phyloP scores from a whole-genome alignment of 1,140 invertebrate genomes.

The Lordiphosa mommai region DNA sequence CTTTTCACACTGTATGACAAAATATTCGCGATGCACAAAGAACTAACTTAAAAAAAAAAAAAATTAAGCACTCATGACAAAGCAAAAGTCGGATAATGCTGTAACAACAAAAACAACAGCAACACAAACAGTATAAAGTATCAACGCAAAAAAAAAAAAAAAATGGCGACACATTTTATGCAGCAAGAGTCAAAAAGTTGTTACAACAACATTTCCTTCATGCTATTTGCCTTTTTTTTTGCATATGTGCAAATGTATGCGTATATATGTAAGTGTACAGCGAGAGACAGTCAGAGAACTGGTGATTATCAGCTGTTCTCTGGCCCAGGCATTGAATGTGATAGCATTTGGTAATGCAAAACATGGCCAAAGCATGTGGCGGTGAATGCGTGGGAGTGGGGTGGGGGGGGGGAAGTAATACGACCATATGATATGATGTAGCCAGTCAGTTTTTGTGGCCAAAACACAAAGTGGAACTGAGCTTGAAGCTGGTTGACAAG shows the following conservation, averaged over 20 bases:
- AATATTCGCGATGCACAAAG: too few species aligned
- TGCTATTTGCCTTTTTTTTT: background rate
- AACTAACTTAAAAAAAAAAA: slow-evolving; percentile 15
- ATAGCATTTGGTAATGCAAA: too few species aligned
- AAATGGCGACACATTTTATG: slow-evolving; percentile 26
- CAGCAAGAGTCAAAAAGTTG: slow-evolving; percentile 56
- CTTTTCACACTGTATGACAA: background rate
- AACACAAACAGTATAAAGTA: slow-evolving; percentile 3
- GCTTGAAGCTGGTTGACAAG: too few species aligned
- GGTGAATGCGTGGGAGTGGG: too few species aligned
- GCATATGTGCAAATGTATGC: background rate
- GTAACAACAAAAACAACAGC: slow-evolving; percentile 28
- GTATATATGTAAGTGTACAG: background rate
- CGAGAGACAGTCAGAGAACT: too few species aligned
- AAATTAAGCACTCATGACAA: slow-evolving; percentile 53
- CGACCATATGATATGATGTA: too few species aligned
- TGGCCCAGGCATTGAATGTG: too few species aligned
- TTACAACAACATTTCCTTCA: slow-evolving; percentile 33
- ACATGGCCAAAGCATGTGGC: too few species aligned
- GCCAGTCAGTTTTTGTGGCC: too few species aligned
- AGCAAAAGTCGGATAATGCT: slow-evolving; percentile 62
- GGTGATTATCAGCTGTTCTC: too few species aligned
- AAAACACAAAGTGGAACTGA: too few species aligned
- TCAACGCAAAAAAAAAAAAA: background rate
- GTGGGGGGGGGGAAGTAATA: too few species aligned